A percentile compares a stretch with the other conserved stretches of the same genome.
phyloP scores from a whole-genome alignment of 1,140 invertebrate genomes.

The Berghia stephanieae region DNA sequence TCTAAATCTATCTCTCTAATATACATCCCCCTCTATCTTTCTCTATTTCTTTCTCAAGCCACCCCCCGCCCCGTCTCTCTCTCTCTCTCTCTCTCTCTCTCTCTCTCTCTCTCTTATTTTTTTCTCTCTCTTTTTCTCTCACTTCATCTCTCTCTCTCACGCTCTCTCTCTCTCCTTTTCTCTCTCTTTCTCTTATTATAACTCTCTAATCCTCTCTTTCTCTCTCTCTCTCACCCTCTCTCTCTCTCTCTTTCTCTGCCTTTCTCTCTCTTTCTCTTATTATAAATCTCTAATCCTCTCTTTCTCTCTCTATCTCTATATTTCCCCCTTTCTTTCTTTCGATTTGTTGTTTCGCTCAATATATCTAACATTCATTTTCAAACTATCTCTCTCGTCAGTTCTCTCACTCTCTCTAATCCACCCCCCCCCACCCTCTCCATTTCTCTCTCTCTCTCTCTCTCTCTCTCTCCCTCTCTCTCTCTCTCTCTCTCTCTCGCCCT shows the following conservation, averaged over 20 bases:
- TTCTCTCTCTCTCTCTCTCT: constrained; percentile 5
- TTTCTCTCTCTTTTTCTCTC: too few relatives aligned
- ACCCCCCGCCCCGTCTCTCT: not conserved
- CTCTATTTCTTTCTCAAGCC: not conserved
- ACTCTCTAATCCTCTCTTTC: not conserved
- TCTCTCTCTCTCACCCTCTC: too few relatives aligned
- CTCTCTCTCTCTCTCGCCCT: too few relatives aligned
- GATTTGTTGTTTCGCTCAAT: not conserved
- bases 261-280: not conserved
- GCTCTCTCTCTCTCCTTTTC: too few relatives aligned
- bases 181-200: too few relatives aligned
- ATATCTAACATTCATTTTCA: not conserved
- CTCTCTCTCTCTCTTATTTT: not conserved
- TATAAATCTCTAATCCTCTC: not conserved
- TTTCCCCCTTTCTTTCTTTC: not conserved
- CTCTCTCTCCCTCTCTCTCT: not conserved
- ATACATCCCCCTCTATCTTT: not conserved
- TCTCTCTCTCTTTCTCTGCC: not conserved
- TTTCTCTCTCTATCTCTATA: too few relatives aligned
- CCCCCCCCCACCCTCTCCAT: not conserved
- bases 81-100: not conserved
- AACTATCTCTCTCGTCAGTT: not conserved
- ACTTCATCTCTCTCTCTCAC: too few relatives aligned
- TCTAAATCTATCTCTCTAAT: not conserved
- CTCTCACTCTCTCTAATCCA: not conserved